Percentiles rank a stretch among this genome's conserved stretches.
Conservation (phyloP, 2,888 invertebrate genomes). For the Sphecodes monilicornis region DNA sequence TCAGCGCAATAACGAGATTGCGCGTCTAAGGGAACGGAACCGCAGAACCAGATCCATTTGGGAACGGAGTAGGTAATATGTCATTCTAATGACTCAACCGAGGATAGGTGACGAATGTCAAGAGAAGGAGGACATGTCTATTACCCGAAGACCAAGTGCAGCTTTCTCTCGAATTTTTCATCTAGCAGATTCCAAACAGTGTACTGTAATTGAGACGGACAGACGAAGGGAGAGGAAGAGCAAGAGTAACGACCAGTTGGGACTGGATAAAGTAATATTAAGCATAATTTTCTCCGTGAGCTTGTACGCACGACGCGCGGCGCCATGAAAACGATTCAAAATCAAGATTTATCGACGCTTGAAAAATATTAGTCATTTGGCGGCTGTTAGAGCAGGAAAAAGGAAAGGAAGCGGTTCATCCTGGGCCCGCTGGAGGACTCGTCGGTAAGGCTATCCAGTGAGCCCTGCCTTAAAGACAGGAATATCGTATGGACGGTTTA, state of each 20-base stretch:
- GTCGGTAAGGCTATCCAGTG: too few species aligned
- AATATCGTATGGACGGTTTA: too few species aligned
- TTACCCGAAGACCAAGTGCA: neutral
- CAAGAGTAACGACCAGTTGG: neutral
- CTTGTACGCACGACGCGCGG: too few species aligned
- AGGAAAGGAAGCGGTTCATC: too few species aligned
- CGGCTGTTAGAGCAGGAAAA: too few species aligned
- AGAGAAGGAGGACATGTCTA: conserved; percentile 4
- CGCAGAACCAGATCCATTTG: neutral
- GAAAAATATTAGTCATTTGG: neutral
- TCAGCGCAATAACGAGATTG: neutral
- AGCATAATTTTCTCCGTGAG: neutral
- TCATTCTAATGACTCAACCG: neutral
- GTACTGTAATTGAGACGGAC: neutral
- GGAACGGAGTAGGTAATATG: neutral
- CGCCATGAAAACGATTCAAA: neutral
- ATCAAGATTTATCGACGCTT: neutral
- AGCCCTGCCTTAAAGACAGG: too few species aligned
- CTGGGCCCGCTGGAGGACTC: too few species aligned
- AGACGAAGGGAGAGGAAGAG: neutral
- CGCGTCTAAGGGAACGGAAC: neutral
- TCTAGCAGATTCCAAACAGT: neutral
- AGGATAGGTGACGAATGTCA: conserved; percentile 8
- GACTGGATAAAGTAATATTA: neutral
- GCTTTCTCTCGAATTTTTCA: conserved; percentile 10